phyloP scores from a whole-genome alignment of 2,797 vertebrate species.

The Taeniopygia guttata region DNA sequence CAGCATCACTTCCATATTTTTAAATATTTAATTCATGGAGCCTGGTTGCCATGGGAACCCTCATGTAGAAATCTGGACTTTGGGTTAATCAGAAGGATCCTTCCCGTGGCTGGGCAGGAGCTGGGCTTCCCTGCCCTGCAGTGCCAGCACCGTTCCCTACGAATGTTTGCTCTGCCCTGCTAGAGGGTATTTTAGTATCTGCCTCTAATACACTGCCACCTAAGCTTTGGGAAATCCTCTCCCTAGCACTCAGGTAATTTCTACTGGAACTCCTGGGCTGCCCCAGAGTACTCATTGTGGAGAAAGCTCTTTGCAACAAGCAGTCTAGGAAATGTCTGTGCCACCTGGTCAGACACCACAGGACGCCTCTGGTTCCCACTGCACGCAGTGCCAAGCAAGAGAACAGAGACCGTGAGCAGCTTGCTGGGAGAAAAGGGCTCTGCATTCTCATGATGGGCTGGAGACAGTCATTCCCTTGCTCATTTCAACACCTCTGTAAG shows the following conservation, averaged over 20 bases:
- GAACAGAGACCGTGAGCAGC: rapidly evolving
- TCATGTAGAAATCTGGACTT: conserved; percentile 25
- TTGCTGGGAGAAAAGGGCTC: neutral
- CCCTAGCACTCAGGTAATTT: neutral
- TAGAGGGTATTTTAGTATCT: neutral
- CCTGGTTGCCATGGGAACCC: conserved; percentile 33
- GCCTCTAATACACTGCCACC: neutral
- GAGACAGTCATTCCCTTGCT: neutral
- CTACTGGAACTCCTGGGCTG: neutral
- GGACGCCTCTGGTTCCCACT: neutral
- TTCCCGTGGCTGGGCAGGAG: neutral
- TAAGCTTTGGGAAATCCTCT: neutral
- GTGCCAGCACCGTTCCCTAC: rapidly evolving
- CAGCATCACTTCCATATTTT: neutral
- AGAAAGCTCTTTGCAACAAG: neutral
- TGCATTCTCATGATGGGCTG: neutral
- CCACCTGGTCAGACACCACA: rapidly evolving
- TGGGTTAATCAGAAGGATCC: neutral
- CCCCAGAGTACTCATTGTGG: neutral
- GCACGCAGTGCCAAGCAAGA: rapidly evolving
- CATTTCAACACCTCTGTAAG: neutral
- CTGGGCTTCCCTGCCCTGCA: rapidly evolving
- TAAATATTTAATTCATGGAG: conserved; percentile 40
- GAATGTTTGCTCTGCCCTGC: rapidly evolving
- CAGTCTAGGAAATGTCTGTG: neutral